These are phyloP conservation scores for Pseudorasbora parva DNA, from an alignment of 2,113 vertebrate genomes.

Conservation along the genomic window DNA sequence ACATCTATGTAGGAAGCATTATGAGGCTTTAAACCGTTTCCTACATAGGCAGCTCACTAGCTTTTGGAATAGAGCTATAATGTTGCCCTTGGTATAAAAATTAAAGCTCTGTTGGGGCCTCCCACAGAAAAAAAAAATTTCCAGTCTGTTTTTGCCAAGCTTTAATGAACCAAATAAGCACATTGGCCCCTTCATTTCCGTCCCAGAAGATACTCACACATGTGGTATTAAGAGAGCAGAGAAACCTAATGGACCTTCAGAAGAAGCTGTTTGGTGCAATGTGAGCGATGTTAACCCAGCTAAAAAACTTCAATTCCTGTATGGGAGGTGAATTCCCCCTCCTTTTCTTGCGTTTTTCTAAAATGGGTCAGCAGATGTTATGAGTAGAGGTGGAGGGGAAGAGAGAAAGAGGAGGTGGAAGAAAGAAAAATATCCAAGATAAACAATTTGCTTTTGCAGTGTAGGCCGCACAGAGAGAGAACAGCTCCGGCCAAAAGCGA, in stretches of 20 bases:
- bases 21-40: not conserved
- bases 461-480: slow-evolving; percentile 59
- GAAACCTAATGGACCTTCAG: slow-evolving; percentile 3
- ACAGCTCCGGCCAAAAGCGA: not conserved
- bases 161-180: slow-evolving; percentile 37
- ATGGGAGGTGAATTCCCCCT: slow-evolving; percentile 67
- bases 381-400: slow-evolving; percentile 46
- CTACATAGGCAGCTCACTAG: not conserved
- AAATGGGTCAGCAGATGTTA: slow-evolving; percentile 81
- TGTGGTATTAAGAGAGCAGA: not conserved
- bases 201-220: slow-evolving; percentile 17
- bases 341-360: slow-evolving; percentile 67
- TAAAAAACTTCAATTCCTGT: slow-evolving; percentile 58
- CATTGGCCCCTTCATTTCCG: not conserved
- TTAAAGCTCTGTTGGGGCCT: slow-evolving; percentile 27
- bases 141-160: slow-evolving; percentile 31
- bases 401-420: slow-evolving; percentile 48
- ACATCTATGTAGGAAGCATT: not conserved
- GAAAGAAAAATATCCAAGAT: slow-evolving; percentile 68
- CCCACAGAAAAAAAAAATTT: slow-evolving; percentile 25
- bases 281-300: not conserved
- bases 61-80: slow-evolving; percentile 16
- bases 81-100: slow-evolving; percentile 16
- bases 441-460: slow-evolving; percentile 72
- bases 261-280: not conserved